Base-by-base conservation (phyloP, 2,113 vertebrate genomes). In the Stegastes partitus region DNA sequence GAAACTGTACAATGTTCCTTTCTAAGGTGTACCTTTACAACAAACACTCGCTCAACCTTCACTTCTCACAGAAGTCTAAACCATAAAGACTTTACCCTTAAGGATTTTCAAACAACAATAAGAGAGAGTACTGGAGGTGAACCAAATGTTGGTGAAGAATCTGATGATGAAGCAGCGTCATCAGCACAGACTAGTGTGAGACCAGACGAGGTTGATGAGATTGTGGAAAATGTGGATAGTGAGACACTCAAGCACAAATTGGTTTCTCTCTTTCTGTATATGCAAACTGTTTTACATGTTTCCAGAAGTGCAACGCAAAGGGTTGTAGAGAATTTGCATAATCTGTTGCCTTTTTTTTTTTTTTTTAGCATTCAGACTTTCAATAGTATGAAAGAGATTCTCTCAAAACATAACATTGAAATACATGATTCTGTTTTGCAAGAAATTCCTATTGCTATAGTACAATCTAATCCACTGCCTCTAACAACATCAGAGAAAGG, bases 251-350 rank as follows among this genome's bases (percentile, higher is more conserved):
- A 25, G 4, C 65, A 42, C 10, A 68, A 54, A 25, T 39, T 68
- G 2, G 65, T 31, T 18, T 37, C 65, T 8, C 21, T 68, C 9
- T 39, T 68, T 68, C 50, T 68, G 3, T 42, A 10, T 16, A 67
- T 67, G 64, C 49, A 67, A 67, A 54, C 28, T 4, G 26, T 23
- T 3, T 67, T 53, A 9, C 64, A 67, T 69, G 67, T 69, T 26
- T 69, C 37, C 9, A 15, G 53, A 45, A 10, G 8, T 69, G 21
- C 66, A 53, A 34, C 22, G 25, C 51, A 55, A 42, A 56, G 44
- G 14, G 42, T 44, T 25, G 66, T 44, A 11, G 31, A 68, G 22
- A 22, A 56, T 19, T 42, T 68, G 21, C 34, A 44, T 44, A 26
- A 68, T 5, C 21, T 68, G 22, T 15, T 68, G 22, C 34, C 3